phyloP scores from a whole-genome alignment of 2,888 invertebrate species.

The Labia minor region DNA sequence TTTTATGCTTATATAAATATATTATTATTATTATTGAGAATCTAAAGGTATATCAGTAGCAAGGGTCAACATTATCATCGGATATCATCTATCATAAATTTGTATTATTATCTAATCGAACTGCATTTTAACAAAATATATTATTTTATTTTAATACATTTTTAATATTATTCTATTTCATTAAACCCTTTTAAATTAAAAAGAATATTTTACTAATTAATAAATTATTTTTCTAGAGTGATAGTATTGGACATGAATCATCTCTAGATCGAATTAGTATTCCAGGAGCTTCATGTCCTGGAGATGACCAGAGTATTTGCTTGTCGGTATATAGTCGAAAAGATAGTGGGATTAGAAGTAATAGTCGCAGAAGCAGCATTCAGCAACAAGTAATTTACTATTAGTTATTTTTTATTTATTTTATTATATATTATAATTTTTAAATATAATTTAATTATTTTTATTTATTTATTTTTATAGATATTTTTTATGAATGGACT shows the following conservation, averaged over 20 bases:
- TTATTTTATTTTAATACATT: too few relatives aligned
- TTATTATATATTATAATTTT: not conserved
- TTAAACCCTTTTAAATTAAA: too few relatives aligned
- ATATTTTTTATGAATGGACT: conserved; percentile 52
- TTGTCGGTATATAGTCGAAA: conserved; percentile 72
- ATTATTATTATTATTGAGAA: too few relatives aligned
- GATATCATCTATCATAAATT: too few relatives aligned
- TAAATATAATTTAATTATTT: conserved; percentile 3
- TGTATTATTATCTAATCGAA: too few relatives aligned
- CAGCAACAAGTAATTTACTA: conserved; percentile 58
- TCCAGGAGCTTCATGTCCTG: not conserved
- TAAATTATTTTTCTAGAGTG: not conserved
- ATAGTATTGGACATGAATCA: not conserved
- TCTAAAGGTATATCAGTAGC: too few relatives aligned
- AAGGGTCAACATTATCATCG: too few relatives aligned
- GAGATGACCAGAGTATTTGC: conserved; percentile 49
- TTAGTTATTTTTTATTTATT: conserved; percentile 13
- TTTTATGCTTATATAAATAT: too few relatives aligned
- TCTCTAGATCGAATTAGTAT: not conserved
- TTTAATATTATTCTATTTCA: too few relatives aligned
- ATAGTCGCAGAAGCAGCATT: conserved; percentile 73
- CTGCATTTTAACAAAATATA: too few relatives aligned
- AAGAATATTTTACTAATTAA: too few relatives aligned
- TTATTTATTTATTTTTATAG: conserved; percentile 35
- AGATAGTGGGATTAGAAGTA: conserved; percentile 78